Evolutionary conservation across 2,888 invertebrate genomes (phyloP), one percentile per base, ranked within the genome.

Genomic region (Scrobipalpa atriplicella): DNA sequence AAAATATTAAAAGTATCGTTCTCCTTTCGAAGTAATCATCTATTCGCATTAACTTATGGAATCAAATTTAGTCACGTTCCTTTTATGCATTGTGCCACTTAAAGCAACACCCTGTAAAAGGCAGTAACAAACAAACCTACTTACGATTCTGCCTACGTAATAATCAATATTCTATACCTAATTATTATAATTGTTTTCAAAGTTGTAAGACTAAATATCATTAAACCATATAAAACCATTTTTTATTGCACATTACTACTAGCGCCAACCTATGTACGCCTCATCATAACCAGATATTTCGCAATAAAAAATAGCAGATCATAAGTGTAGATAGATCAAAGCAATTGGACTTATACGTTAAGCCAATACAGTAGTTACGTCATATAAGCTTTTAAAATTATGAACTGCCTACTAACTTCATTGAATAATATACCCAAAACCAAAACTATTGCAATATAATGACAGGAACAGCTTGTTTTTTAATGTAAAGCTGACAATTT

Each of bases 131-230:
- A 29, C 29, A 29, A 29, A 29, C 47, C 47, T 47, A 47, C 47
- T 47, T 47, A 6, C 7, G 47, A 47, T 47, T n/a, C 47, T 47
- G 16, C 47, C 47, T 16, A 47, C 47, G 16, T 47, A 47, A n/a
- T n/a, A 5, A 47, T 47, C 47, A 47, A 47, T 47, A 47, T 47
- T 47, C 47, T n/a, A 47, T 47, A 8, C 47, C 47, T 47, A 47
- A 5, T 5, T 43, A 47, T 47, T 47, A 47, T 16, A 47, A 47
- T 47, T 47, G 47, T 47, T 47, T 47, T n/a, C n/a, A 47, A 47
- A 47, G 43, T 43, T 43, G 43, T 43, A 43, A 3, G 11, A n/a
- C n/a, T n/a, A n/a, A n/a, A n/a, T 43, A 13, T 43, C 13, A 43
- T 13, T 13, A 43, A 43, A 43, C 43, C 43, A 13, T 43, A 13